Evolutionary conservation across 2,797 vertebrate genomes (phyloP).

Genomic region (Lophotriccus pileatus): DNA sequence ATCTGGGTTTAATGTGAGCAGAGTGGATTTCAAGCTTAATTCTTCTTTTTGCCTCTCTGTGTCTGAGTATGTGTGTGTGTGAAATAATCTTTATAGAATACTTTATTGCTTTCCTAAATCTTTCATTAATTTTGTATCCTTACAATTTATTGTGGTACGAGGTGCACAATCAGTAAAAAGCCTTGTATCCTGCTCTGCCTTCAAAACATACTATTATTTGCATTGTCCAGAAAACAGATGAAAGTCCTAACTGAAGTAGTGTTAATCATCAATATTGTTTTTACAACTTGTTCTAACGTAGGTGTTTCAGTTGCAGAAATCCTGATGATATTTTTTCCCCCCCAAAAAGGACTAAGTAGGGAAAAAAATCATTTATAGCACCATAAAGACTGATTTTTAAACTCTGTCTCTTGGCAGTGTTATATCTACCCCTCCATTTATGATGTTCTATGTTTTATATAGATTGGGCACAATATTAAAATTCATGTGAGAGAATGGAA

Average conservation of each 20-base stretch:
- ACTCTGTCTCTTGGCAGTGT: not conserved
- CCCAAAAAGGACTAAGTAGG: not conserved
- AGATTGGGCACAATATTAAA: not conserved
- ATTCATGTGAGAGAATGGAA: not conserved
- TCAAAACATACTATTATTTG: not conserved
- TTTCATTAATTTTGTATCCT: not conserved
- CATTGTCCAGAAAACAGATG: not conserved
- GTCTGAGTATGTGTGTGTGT: not conserved
- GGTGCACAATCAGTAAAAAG: not conserved
- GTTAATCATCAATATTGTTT: not conserved
- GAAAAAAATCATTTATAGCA: not conserved
- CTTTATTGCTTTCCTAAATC: not conserved
- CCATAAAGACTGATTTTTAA: not conserved
- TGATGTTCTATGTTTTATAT: not conserved
- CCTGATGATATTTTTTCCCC: not conserved
- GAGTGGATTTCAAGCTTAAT: constrained; percentile 23
- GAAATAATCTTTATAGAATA: not conserved
- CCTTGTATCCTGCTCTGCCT: not conserved
- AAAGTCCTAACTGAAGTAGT: not conserved
- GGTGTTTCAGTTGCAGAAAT: not conserved
- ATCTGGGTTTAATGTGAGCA: constrained; percentile 41
- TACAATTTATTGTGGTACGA: not conserved
- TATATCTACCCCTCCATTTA: not conserved
- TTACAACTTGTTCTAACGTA: not conserved
- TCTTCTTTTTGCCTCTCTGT: not conserved